phyloP scores from a whole-genome alignment of 2,888 invertebrate species.

The Heliconius hortense region DNA sequence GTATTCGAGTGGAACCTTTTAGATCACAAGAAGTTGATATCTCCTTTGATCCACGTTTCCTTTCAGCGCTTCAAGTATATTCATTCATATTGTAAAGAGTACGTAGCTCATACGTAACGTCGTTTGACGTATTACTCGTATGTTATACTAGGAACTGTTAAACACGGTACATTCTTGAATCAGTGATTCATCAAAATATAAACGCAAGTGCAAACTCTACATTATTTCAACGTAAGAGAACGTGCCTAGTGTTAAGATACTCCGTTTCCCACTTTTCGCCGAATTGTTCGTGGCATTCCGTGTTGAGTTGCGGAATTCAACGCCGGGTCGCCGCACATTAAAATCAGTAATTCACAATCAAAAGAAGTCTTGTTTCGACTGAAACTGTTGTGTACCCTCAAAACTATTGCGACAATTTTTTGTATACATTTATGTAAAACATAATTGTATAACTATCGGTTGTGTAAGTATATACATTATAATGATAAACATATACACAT shows the following conservation, averaged over 20 bases:
- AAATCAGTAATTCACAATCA: neutral
- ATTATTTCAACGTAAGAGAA: neutral
- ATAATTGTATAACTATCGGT: too few relatives aligned
- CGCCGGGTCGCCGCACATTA: too few relatives aligned
- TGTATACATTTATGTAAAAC: too few relatives aligned
- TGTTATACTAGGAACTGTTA: neutral
- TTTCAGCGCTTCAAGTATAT: constrained; percentile 15
- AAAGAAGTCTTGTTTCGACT: neutral
- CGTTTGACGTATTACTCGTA: constrained; percentile 2
- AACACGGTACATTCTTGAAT: neutral
- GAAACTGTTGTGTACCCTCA: neutral
- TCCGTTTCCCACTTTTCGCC: too few relatives aligned
- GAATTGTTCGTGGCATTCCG: too few relatives aligned
- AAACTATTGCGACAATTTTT: too few relatives aligned
- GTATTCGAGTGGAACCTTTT: constrained; percentile 10
- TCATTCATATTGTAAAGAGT: constrained; percentile 14
- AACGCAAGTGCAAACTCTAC: neutral
- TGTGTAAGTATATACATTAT: too few relatives aligned
- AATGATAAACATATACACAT: too few relatives aligned
- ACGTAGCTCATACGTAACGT: neutral
- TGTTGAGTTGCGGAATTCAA: too few relatives aligned
- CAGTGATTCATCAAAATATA: neutral
- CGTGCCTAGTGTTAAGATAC: too few relatives aligned
- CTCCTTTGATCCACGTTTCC: constrained; percentile 21
- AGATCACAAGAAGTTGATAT: constrained; percentile 17